A percentile compares a stretch with the other conserved stretches of the same genome.
Evolutionary conservation across 2,888 invertebrate genomes (phyloP).

Genomic region (Siphlonurus alternatus): DNA sequence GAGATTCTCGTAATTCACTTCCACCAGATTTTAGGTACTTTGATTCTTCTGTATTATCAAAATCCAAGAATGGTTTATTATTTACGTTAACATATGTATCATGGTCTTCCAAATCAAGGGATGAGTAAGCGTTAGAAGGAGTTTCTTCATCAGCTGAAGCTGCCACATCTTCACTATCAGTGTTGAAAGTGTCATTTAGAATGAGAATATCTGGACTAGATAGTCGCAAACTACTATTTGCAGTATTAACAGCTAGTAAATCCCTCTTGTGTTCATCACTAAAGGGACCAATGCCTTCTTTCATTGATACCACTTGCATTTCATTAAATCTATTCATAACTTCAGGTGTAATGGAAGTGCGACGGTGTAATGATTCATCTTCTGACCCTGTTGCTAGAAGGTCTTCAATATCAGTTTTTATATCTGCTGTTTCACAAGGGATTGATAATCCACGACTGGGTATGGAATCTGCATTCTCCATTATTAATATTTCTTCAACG

Average conservation of each 20-base stretch:
- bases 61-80: slow-evolving; percentile 27
- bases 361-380: slow-evolving; percentile 21
- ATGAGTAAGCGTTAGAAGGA: slow-evolving; percentile 20
- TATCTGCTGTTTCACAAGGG: slow-evolving; percentile 13
- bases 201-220: too few relatives aligned
- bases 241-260: too few relatives aligned
- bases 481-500: slow-evolving; percentile 27
- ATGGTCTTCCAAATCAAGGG: slow-evolving; percentile 27
- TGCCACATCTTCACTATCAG: slow-evolving; percentile 31
- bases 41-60: slow-evolving; percentile 28
- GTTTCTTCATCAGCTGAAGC: slow-evolving; percentile 28
- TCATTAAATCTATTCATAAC: slow-evolving; percentile 17
- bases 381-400: slow-evolving; percentile 25
- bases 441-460: too few relatives aligned
- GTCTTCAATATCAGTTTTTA: slow-evolving; percentile 29
- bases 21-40: slow-evolving; percentile 33
- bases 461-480: too few relatives aligned
- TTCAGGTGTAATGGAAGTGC: slow-evolving; percentile 19
- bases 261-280: too few relatives aligned
- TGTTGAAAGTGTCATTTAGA: too few relatives aligned
- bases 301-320: slow-evolving; percentile 16
- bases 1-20: slow-evolving; percentile 24
- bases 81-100: slow-evolving; percentile 29
- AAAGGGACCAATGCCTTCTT: slow-evolving; percentile 22
- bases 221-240: too few relatives aligned